phyloP scores from a whole-genome alignment of 92 coral and sea anemone genomes.

The Phenganax marumi region DNA sequence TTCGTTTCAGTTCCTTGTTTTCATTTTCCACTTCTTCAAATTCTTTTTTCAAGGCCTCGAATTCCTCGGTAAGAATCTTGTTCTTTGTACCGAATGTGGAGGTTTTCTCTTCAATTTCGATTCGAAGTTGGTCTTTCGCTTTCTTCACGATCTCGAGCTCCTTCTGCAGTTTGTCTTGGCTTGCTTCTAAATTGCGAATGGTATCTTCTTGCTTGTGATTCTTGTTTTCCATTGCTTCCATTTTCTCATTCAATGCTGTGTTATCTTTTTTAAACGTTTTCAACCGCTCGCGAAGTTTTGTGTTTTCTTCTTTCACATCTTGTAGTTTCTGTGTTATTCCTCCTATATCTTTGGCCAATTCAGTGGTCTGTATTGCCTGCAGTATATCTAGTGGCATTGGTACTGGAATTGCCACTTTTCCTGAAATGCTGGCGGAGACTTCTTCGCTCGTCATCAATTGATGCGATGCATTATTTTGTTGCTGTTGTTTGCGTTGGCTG shows the following conservation, averaged over 20 bases:
- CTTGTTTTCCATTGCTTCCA: not conserved
- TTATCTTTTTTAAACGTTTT: constrained; percentile 12
- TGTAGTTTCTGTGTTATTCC: not conserved
- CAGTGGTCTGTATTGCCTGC: too few species aligned
- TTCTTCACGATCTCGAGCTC: constrained; percentile 30
- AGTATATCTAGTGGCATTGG: too few species aligned
- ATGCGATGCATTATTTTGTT: not conserved
- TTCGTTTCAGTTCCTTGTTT: constrained; percentile 30
- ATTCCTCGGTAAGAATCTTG: constrained; percentile 63
- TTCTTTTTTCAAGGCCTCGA: constrained; percentile 68
- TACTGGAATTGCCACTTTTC: not conserved
- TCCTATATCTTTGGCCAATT: not conserved
- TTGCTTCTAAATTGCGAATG: constrained; percentile 4
- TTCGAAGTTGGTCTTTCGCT: constrained; percentile 30
- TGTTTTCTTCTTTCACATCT: constrained; percentile 8
- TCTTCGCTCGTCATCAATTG: not conserved
- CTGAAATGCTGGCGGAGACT: not conserved
- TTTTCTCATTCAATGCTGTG: not conserved
- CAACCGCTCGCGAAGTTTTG: constrained; percentile 4
- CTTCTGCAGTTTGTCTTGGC: constrained; percentile 22
- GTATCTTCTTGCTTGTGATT: constrained; percentile 7
- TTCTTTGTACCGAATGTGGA: constrained; percentile 63
- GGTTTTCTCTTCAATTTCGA: constrained; percentile 44
- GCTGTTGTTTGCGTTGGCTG: not conserved
- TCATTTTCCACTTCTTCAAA: constrained; percentile 29